Base-by-base conservation (phyloP, 1,140 invertebrate species). In the Anastrepha obliqua region DNA sequence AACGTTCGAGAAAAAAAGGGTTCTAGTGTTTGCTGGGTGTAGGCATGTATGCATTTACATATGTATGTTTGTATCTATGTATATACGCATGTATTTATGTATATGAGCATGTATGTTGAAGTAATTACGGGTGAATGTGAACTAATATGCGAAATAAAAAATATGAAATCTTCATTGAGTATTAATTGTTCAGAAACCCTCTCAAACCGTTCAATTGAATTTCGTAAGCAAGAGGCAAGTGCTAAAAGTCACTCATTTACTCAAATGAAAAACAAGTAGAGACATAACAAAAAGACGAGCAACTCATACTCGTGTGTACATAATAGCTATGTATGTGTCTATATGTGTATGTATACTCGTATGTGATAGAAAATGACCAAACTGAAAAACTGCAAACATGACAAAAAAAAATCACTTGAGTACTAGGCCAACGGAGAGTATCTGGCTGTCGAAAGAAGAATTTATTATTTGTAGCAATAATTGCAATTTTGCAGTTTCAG, bases 401-500 rank as follows among this genome's bases (percentile, higher is more conserved):
- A 29, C 17, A 87, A 29, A 70, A 55, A 86, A 67, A 70, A 78
- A 42, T 67, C 29, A 70, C 9, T 74, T 11, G 51, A 81, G 74
- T 9, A 81, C 74, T 81, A 9, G 51, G 44, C 20, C 67, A 44
- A 58, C 59, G 78, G 86, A 59, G 51, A 44, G 20, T 87, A 59
- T 74, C 51, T 87, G 42, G 15, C 39, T 39, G 47, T 47, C 51
- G 20, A 87, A 85, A 65, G 20, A 64, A 85, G 44, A 81, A 64
- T 70, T 70, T 42, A 60, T 51, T 86, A 86, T 88, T 67, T 86
- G 11, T 87, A 85, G 86, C 86, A 81, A 88, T 87, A 85, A 88
- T 88, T 88, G 74, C 86, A 88, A 88, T 65, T 88, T 88, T 87
- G 87, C 88, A 88, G 44, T 85, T 88, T 88, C 86, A 88, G 88